Base-by-base conservation (phyloP, 2,888 invertebrate genomes). In the Drosophila leonis region DNA sequence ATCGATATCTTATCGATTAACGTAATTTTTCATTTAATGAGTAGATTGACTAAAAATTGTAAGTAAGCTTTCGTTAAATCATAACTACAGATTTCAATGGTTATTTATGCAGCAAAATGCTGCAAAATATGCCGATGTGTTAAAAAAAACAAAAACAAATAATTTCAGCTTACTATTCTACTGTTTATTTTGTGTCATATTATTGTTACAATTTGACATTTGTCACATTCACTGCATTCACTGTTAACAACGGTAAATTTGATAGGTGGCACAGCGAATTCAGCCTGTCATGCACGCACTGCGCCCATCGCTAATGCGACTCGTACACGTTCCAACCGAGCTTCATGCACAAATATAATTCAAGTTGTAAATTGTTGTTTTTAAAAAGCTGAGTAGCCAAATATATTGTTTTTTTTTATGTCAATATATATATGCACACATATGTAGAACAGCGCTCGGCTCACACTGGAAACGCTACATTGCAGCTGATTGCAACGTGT, bases 1-100 rank as follows among this genome's bases (percentile, higher is more conserved):
- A 76, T 80, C 77, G 77, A 76, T 64, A 64, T 2, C 12, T 3
- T 44, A 64, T 80, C 77, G 66, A 78, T 55, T 24, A 51, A 33
- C 42, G 18, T 9, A 20, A 9, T 41, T n/a, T 70, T 37, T 69
- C 31, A 56, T 72, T 27, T 52, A 35, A 35, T 27, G n/a, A 29
- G 49, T 49, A 35, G 10, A 46, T 39, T 44, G 44, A 39, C 13
- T 54, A 39, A n/a, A 20, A 42, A 12, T 27, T 33, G 31, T 8
- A 31, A 24, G 31, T 10, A 18, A 18, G 10, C 15, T 20, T 18
- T 24, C 37, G 18, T 44, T 33, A 37, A 46, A 31, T 12, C 54
- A 56, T 66, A 37, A 56, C 46, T 39, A 27, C 27, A 27, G 27
- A 39, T 68, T 66, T 69, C 12, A 56, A 66, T 48, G 33, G 39